Percentiles rank a stretch among this genome's conserved stretches.
Conservation (phyloP, 2,113 vertebrate genomes). For the Hucho hucho region DNA sequence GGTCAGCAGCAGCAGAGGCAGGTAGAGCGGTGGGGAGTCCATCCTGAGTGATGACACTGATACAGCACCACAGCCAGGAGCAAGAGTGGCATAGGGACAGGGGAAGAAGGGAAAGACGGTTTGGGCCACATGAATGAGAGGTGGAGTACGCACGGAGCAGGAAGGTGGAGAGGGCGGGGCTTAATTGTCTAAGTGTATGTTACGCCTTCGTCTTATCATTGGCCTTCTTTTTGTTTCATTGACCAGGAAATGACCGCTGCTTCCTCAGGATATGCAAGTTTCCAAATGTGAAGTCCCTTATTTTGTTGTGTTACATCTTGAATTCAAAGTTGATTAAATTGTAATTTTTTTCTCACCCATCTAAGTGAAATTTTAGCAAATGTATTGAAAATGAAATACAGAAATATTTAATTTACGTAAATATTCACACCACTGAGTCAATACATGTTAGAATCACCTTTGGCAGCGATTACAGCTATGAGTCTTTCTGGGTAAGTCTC, state of each 20-base stretch:
- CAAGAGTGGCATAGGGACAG: slow-evolving; percentile 14
- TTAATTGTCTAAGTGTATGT: not conserved
- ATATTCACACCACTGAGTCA: too few relatives aligned
- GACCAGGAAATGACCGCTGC: not conserved
- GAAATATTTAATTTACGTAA: too few relatives aligned
- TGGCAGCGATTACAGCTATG: too few relatives aligned
- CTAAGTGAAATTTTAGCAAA: too few relatives aligned
- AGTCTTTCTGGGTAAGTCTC: too few relatives aligned
- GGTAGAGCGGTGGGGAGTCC: slow-evolving; percentile 46
- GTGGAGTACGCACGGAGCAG: slow-evolving; percentile 30
- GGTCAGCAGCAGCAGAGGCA: slow-evolving; percentile 40
- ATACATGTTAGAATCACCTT: too few relatives aligned
- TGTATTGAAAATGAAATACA: too few relatives aligned
- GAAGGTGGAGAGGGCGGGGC: not conserved
- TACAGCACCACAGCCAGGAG: not conserved
- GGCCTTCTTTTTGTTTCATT: not conserved
- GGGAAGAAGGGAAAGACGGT: slow-evolving; percentile 1
- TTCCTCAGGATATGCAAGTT: not conserved
- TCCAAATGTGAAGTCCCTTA: too few relatives aligned
- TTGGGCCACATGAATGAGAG: slow-evolving; percentile 39
- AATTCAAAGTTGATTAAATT: too few relatives aligned
- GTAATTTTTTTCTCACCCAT: too few relatives aligned
- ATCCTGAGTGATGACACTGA: slow-evolving; percentile 41
- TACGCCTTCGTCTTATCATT: not conserved
- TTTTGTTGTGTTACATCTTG: too few relatives aligned